These are phyloP conservation scores for Zelostemma sp. DNA, from an alignment of 1,140 invertebrate species.

Conservation along the genomic window DNA sequence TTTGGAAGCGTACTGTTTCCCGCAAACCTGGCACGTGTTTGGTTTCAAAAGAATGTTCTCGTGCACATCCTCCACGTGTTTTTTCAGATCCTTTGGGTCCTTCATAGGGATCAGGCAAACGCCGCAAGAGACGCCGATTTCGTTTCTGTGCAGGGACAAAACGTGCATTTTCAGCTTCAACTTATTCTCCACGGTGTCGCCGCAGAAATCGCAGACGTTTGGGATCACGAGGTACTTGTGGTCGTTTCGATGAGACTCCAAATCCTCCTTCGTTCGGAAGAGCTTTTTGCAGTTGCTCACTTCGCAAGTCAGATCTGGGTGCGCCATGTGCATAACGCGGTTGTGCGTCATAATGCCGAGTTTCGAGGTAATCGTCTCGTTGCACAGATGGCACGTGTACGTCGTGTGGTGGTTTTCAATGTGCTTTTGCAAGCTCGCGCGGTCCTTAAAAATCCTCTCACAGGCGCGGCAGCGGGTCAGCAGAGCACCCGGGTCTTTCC, in stretches of 20 bases:
- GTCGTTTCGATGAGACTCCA: slow-evolving; percentile 70
- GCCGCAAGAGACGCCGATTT: slow-evolving; percentile 73
- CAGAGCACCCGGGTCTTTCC: slow-evolving; percentile 69
- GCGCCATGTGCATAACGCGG: slow-evolving; percentile 71
- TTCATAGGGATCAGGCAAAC: slow-evolving; percentile 73
- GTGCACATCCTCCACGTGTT: slow-evolving; percentile 72
- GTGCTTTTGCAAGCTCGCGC: slow-evolving; percentile 72
- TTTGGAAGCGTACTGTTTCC: slow-evolving; percentile 73
- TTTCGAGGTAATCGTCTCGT: slow-evolving; percentile 71
- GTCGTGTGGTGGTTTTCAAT: slow-evolving; percentile 72
- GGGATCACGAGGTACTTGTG: slow-evolving; percentile 68
- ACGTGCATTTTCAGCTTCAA: slow-evolving; percentile 75
- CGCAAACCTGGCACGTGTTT: slow-evolving; percentile 74
- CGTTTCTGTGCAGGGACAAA: slow-evolving; percentile 71
- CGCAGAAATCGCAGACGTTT: slow-evolving; percentile 75
- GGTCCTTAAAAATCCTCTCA: slow-evolving; percentile 73
- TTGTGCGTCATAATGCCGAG: slow-evolving; percentile 75
- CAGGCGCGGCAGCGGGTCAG: slow-evolving; percentile 72
- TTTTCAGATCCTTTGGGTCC: slow-evolving; percentile 72
- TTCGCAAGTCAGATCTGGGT: slow-evolving; percentile 71
- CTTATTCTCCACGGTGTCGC: slow-evolving; percentile 73
- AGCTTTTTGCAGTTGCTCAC: slow-evolving; percentile 70
- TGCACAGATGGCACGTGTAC: slow-evolving; percentile 72
- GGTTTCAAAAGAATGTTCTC: slow-evolving; percentile 67
- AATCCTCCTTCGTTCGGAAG: slow-evolving; percentile 71